Percentiles rank a stretch among this genome's conserved stretches.
phyloP scores from a whole-genome alignment of 1,140 invertebrate species.

The Conus ventricosus region DNA sequence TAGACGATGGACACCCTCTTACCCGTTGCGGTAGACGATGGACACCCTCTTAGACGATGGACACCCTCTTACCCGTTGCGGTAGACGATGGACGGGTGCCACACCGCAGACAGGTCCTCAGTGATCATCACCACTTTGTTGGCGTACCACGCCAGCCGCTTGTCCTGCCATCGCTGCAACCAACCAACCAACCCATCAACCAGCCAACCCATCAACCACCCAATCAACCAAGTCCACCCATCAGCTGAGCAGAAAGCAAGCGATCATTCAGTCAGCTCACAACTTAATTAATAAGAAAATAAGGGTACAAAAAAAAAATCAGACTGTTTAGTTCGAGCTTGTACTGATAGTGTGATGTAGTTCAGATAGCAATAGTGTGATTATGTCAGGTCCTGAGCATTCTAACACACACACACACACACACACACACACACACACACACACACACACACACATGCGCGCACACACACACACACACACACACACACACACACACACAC shows the following conservation, averaged over 20 bases:
- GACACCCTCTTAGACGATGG: no score
- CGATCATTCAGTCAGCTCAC: neutral
- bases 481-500: neutral
- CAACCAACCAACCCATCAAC: neutral
- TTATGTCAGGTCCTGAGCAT: no score
- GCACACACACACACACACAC: neutral
- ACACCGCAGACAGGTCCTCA: conserved; percentile 35
- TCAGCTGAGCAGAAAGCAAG: neutral
- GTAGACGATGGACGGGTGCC: conserved; percentile 45
- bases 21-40: no score
- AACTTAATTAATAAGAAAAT: neutral
- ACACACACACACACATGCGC: neutral
- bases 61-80: conserved; percentile 38
- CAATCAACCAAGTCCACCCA: neutral
- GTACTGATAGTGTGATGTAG: no score
- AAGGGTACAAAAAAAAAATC: no score
- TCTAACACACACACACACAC: neutral
- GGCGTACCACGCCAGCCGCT: conserved; percentile 47
- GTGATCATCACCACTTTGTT: conserved; percentile 42
- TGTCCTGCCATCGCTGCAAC: conserved; percentile 41
- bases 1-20: no score
- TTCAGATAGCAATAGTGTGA: no score
- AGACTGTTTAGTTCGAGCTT: no score
- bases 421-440: neutral
- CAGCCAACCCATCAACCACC: neutral